Conservation (phyloP, 2,113 vertebrate genomes). For the Cacatua alba region DNA sequence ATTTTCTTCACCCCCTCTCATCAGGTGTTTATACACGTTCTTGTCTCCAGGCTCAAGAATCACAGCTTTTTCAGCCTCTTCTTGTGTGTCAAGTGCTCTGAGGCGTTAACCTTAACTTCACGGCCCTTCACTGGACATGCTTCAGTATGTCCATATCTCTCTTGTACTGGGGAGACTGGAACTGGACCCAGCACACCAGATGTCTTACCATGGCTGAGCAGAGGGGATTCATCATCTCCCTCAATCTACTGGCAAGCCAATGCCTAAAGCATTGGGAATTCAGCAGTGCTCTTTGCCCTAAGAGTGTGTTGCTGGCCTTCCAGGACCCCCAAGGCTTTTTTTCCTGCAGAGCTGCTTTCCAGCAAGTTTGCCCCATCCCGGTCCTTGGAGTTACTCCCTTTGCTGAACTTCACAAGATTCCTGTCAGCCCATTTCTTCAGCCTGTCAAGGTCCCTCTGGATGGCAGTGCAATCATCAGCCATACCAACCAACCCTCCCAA, state of each 20-base stretch:
- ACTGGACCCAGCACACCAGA: not conserved
- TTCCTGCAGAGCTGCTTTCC: not conserved
- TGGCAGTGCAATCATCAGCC: not conserved
- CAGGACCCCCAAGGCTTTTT: not conserved
- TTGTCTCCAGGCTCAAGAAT: not conserved
- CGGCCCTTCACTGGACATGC: not conserved
- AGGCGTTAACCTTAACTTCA: not conserved
- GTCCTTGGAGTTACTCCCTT: not conserved
- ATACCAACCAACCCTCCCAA: fast-evolving
- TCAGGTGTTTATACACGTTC: not conserved
- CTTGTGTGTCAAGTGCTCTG: not conserved
- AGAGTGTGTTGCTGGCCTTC: not conserved
- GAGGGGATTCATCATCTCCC: not conserved
- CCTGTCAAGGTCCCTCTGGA: not conserved
- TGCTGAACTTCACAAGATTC: not conserved
- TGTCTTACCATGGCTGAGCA: not conserved
- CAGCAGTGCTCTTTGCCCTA: not conserved
- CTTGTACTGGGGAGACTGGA: not conserved
- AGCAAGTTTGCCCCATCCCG: not conserved
- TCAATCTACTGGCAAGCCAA: not conserved
- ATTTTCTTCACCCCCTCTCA: not conserved
- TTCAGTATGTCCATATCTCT: not conserved
- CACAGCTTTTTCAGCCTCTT: not conserved
- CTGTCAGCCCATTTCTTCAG: not conserved
- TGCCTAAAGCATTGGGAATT: not conserved